Conservation (phyloP, 2,113 vertebrate genomes). For the Cyprinodon variegatus region DNA sequence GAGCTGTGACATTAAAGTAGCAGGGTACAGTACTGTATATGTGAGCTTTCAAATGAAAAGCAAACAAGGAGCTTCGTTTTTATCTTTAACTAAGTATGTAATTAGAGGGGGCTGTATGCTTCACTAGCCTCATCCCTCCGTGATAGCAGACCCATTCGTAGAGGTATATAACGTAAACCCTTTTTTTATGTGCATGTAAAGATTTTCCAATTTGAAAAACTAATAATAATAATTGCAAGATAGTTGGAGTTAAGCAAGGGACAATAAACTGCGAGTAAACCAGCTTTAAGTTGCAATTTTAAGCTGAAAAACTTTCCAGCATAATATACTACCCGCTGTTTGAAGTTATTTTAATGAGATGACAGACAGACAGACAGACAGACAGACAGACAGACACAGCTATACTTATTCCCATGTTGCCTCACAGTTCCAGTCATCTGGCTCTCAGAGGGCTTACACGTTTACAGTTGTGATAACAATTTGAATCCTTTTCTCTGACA, state of each 20-base stretch:
- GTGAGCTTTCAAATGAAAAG: conserved; percentile 1
- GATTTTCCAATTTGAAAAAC: conserved; percentile 5
- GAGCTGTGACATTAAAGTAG: conserved; percentile 40
- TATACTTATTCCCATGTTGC: no score
- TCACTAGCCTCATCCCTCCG: background rate
- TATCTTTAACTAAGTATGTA: background rate
- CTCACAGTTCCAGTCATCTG: no score
- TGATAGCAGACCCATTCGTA: background rate
- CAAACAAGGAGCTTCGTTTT: background rate
- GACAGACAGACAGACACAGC: background rate
- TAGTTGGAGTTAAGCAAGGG: background rate
- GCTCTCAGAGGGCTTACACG: no score
- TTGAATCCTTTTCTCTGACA: no score
- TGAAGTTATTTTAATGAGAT: background rate
- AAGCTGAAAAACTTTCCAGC: no score
- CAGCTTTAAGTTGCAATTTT: no score
- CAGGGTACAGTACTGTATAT: conserved; percentile 15
- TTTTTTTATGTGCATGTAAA: conserved; percentile 3
- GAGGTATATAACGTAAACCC: background rate
- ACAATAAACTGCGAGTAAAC: no score
- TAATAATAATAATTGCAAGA: background rate
- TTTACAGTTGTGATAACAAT: no score
- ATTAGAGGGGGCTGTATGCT: background rate
- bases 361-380: background rate
- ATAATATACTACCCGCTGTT: background rate